Base-by-base conservation (phyloP, 2,888 invertebrate species). In the Pterobdella sp. region DNA sequence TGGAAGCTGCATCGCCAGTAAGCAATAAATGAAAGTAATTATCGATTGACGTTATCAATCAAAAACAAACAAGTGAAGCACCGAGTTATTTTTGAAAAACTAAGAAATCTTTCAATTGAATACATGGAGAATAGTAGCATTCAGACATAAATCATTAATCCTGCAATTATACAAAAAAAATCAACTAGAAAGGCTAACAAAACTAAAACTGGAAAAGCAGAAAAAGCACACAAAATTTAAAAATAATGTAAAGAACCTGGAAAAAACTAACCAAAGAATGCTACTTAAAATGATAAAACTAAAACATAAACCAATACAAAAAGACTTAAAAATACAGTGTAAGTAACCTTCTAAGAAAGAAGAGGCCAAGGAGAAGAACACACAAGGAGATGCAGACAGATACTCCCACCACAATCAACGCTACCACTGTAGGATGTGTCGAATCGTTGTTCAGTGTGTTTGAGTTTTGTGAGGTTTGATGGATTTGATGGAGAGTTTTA, bases 341-440 rank as follows among this genome's bases (percentile, higher is more conserved):
- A 22, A 42, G 22, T 42, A 42, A 56, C 60, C 60, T 56, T 56
- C 26, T 56, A 3, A 56, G n/a, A 22, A 56, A 56, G n/a, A 56
- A 22, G 26, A 56, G 60, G 18, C 60, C 60, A 56, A 56, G 60
- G n/a, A 56, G 60, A 22, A 56, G 60, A 22, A 56, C 60, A 22
- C 60, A 56, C 14, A 56, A 3, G n/a, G 60, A 56, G 7, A 56
- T 56, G 4, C n/a, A 56, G 3, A 56, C 14, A 3, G 60, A 56
- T 3, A 56, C 60, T 26, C 60, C 60, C 60, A 56, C 60, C 26
- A 56, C 60, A 18, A 56, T 56, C 14, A 56, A 3, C 4, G 60
- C 26, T 3, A 56, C 60, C 26, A n/a, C 60, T 56, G 60, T 56
- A 3, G n/a, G 18, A 26, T 7, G 7, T 42, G 42, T 7, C 7